Evolutionary conservation across 1,140 invertebrate species (phyloP), one percentile per base, ranked within the genome.

Genomic region (Aphaenogaster rudis): DNA sequence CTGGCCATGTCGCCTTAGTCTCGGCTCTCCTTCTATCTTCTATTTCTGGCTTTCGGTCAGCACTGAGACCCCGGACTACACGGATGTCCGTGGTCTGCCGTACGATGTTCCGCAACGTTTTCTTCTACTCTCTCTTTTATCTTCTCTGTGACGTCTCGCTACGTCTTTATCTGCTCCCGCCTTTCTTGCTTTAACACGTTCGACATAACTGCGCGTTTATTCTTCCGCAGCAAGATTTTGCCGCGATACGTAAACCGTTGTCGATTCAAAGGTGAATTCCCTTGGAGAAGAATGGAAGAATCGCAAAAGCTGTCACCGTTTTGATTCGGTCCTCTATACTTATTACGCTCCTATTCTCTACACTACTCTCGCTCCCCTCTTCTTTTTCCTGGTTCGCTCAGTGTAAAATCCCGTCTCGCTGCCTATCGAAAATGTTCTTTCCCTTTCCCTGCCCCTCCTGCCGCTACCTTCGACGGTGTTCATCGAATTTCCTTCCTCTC

Each of bases 41-140:
- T 45, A 86, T 48, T 86, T 87, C 57, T 71, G 52, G 85, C 8
- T 84, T 42, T 48, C 42, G 69, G 69, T 74, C 80, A 61, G 80
- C 50, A 17, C 71, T 11, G 72, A 90, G 72, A 89, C 54, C 74
- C 85, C 88, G 54, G 39, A n/a, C 33, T 63, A 15, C 71, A 50
- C 57, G 66, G 57, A 67, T 59, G 42, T 42, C 8, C 77, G 57
- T 45, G 48, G 63, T 86, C 50, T 63, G 36, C 42, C 42, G 74
- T 69, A 77, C 61, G 42, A 64, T 78, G 84, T 69, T 90, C 86
- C 61, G 69, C 84, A 48, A n/a, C 66, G 74, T 78, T 72, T 66
- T 89, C 52, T 77, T 88, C 57, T 50, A 36, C 52, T 42, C 57
- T n/a, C 5, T 36, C 42, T 48, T 67, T 89, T 87, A 87, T 90